These are phyloP conservation scores for Enteromius viviparus DNA, from an alignment of 2,797 vertebrate species.

Conservation along the genomic window DNA sequence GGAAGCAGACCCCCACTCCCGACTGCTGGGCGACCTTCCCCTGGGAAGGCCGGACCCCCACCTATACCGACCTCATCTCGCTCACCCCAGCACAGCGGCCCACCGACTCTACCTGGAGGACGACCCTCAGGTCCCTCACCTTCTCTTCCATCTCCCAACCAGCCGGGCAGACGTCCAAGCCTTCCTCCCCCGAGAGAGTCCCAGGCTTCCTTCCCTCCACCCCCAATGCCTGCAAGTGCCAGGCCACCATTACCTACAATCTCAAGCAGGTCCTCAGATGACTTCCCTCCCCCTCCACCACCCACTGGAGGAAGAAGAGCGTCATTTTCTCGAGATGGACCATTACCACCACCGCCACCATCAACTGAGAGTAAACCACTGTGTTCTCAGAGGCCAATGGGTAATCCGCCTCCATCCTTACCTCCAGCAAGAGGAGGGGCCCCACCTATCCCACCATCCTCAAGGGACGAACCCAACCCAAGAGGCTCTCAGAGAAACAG, in stretches of 20 bases:
- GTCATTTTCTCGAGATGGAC: constrained; percentile 56
- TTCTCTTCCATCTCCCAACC: constrained; percentile 64
- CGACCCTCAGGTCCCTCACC: constrained; percentile 69
- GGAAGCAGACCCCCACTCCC: constrained; percentile 82
- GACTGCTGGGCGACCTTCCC: constrained; percentile 75
- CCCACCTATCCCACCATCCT: constrained; percentile 77
- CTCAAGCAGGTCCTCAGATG: constrained; percentile 68
- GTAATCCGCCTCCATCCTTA: constrained; percentile 75
- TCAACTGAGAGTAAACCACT: constrained; percentile 55
- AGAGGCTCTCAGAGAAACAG: constrained; percentile 84
- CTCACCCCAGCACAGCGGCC: constrained; percentile 74
- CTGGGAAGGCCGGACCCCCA: constrained; percentile 76
- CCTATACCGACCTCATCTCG: constrained; percentile 84
- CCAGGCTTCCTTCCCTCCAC: constrained; percentile 63
- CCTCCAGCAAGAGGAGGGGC: constrained; percentile 85
- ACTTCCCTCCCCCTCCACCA: constrained; percentile 78
- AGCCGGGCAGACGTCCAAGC: constrained; percentile 69
- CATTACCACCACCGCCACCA: constrained; percentile 72
- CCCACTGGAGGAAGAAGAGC: constrained; percentile 70
- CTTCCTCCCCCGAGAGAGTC: constrained; percentile 53
- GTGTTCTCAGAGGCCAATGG: constrained; percentile 62
- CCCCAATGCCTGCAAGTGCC: constrained; percentile 70
- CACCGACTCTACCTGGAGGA: constrained; percentile 73
- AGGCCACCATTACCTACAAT: constrained; percentile 80
- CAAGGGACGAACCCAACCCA: constrained; percentile 77